Base-by-base conservation (phyloP, 2,797 vertebrate genomes). In the Anas bahamensis region DNA sequence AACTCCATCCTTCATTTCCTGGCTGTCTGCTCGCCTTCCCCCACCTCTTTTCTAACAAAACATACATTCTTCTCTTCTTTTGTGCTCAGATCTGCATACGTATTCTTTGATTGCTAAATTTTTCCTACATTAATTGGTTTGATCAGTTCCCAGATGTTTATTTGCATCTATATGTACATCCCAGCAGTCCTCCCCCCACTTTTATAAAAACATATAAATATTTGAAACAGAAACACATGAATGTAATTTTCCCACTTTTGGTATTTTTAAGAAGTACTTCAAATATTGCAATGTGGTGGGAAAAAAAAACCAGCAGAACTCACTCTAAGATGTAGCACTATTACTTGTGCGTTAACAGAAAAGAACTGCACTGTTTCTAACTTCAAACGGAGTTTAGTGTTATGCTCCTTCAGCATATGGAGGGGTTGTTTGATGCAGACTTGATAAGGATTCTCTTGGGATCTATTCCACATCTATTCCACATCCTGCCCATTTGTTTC, bases 121-220 rank as follows among this genome's bases (percentile, higher is more conserved):
- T 80, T 83, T 65, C 82, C 76, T 33, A 35, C 70, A 72, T 89
- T 94, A 69, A 90, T 48, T 59, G 78, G 65, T 80, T 84, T 66
- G 13, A 90, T 90, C 86, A 23, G 72, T 87, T 74, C 82, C 92
- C 95, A 96, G 93, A 92, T 96, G 90, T 96, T 92, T 96, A 95
- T 95, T 94, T 96, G 93, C 93, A 96, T 94, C 57, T 60, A 87
- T 61, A 59, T 77, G 61, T 72, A 75, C 57, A 74, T 63, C 65
- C 69, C 61, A 65, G 85, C 37, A 72, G 39, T 91, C 46, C 83
- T 68, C 75, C 48, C 57, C 57, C 26, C 6, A 55, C 61, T 90
- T 95, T 88, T 88, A 81, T 89, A 94, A 94, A 91, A 91, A 65
- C 50, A 86, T 83, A 93, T 64, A 68, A 93, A 95, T 94, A 93